Evolutionary conservation across 2,113 vertebrate genomes (phyloP).

Genomic region (Hepsetus odoe): DNA sequence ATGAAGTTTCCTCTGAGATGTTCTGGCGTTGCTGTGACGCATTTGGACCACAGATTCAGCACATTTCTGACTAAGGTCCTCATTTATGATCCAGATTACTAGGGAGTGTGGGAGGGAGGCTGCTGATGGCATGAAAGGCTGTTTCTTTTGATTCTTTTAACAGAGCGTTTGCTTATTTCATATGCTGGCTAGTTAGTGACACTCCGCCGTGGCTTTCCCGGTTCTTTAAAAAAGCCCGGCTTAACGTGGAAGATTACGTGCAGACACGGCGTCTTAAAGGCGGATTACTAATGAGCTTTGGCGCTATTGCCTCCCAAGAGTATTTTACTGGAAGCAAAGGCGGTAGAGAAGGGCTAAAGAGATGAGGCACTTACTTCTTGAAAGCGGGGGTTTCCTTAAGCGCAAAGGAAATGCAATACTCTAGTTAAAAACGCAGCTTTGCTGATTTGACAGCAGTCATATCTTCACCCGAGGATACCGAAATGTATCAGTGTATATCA

Average conservation of each 20-base stretch:
- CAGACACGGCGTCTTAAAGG: constrained; percentile 43
- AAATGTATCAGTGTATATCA: background rate
- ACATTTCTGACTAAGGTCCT: background rate
- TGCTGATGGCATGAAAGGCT: background rate
- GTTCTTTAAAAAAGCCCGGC: constrained; percentile 35
- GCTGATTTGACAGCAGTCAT: no score
- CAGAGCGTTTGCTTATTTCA: no score
- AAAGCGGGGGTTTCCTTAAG: background rate
- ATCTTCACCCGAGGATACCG: no score
- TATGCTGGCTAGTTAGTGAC: background rate
- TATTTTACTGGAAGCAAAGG: background rate
- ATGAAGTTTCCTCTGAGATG: background rate
- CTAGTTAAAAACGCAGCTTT: background rate
- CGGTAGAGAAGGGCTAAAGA: background rate
- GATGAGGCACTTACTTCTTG: constrained; percentile 2
- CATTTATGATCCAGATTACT: background rate
- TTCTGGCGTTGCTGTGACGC: background rate
- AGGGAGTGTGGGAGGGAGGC: background rate
- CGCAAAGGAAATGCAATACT: background rate
- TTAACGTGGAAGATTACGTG: constrained; percentile 40
- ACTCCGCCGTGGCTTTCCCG: constrained; percentile 11
- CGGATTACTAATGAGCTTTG: constrained; percentile 48
- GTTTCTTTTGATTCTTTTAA: background rate
- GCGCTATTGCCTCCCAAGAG: constrained; percentile 20
- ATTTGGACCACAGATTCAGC: background rate